Evolutionary conservation across 2,797 vertebrate species (phyloP).

Genomic region (Anguilla marmorata): DNA sequence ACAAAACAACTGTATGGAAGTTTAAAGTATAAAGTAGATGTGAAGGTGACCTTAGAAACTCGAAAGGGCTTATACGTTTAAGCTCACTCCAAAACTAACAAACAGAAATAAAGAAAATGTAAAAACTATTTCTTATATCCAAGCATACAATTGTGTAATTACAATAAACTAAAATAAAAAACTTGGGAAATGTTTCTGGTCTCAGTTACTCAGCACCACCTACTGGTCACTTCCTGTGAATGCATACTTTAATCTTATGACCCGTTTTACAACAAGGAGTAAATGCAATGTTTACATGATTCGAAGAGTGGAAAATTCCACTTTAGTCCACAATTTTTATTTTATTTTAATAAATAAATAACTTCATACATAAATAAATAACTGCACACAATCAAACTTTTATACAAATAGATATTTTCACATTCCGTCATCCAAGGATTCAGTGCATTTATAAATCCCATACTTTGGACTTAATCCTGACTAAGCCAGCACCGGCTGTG

Average conservation of each 20-base stretch:
- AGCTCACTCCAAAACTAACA: no score
- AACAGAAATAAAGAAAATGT: not conserved
- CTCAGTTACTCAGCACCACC: constrained; percentile 52
- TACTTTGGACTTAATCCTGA: not conserved
- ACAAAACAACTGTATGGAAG: no score
- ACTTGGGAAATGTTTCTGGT: not conserved
- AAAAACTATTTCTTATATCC: not conserved
- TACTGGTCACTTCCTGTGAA: constrained; percentile 44
- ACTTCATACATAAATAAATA: not conserved
- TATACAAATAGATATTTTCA: not conserved
- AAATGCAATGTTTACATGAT: not conserved
- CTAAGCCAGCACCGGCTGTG: not conserved
- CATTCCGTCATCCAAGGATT: not conserved
- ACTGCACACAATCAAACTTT: not conserved
- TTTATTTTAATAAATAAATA: no score
- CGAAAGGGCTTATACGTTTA: no score
- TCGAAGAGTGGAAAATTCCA: not conserved
- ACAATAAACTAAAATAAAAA: not conserved
- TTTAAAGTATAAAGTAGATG: no score
- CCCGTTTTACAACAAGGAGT: not conserved
- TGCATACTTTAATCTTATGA: constrained; percentile 32
- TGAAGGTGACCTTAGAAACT: no score
- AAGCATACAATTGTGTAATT: not conserved
- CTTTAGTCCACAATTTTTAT: not conserved
- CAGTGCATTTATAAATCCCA: not conserved